Evolutionary conservation across 2,797 vertebrate species (phyloP), one percentile per base, ranked within the genome.

Genomic region (Pempheris klunzingeri): DNA sequence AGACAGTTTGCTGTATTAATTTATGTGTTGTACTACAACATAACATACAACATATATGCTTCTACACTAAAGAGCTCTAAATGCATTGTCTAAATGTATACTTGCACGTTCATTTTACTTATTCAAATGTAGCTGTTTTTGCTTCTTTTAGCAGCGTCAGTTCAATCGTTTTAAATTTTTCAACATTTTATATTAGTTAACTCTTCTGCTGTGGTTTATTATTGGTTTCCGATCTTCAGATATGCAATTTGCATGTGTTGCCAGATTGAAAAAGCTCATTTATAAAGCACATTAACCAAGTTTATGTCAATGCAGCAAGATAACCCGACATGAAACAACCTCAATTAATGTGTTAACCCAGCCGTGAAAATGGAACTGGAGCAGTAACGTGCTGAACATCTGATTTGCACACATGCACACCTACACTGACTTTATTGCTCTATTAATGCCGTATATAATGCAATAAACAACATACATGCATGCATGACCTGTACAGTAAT

Each of bases 391-490:
- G 43, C 24, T 78, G 65, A 74, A 79, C 74, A 81, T 85, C 74
- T 80, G 78, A 88, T 90, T 89, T 86, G 66, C 78, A 78, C 74
- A 78, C 74, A 47, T 76, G 47, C 47, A 59, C 47, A 77, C 78
- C 67, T 73, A 63, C 50, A 50, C 58, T 77, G 81, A 85, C 77
- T 88, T 89, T 67, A 83, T 57, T 26, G 61, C 69, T 70, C 77
- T 52, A 79, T 88, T 83, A 74, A 71, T 60, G 46, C n/a, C 39
- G 32, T 78, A 73, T 77, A 72, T 74, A 46, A 74, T 50, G 69
- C 60, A 77, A 71, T 85, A 71, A 81, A 80, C 62, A 80, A 22
- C 30, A 5, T 30, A 36, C n/a, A 34, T 41, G 55, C 70, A 63
- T 47, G 69, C 43, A 36, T 71, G 79, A 73, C 54, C 22, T 53